Base-by-base conservation (phyloP, 1,140 invertebrate species). In the Lanistes nyassanus region DNA sequence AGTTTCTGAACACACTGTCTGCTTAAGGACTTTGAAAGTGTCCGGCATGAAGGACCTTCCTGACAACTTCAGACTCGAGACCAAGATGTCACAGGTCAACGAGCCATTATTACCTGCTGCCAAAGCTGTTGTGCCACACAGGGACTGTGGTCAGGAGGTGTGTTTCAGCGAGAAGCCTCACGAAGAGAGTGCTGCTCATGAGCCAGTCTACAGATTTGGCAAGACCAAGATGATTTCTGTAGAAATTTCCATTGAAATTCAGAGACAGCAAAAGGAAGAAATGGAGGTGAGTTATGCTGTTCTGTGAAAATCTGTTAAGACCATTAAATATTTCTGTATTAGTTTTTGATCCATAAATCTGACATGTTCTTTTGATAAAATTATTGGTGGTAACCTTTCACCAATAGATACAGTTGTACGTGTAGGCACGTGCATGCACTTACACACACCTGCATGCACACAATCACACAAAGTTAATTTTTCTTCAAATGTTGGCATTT, bases 21-120 rank as follows among this genome's bases (percentile, higher is more conserved):
- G 23, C 51, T 73, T 55, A 51, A 78, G 77, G 31, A 51, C 68
- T 26, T 73, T 78, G 37, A 75, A 72, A 53, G 75, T 75, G 31
- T 39, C 56, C 56, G 36, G 58, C n/a, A 34, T 75, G 7, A 31
- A 75, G 19, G 67, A 75, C 55, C 70, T 75, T 31, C 74, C 77
- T 39, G 36, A 69, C 13, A 36, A 75, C 5, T 72, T 66, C 36
- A 69, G 34, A 21, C n/a, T 2, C n/a, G 69, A 70, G n/a, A 55
- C 21, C 26, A 66, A 36, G 3, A 3, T 51, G 6, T 47, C 66
- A 9, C 5, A 42, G 9, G 39, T n/a, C 16, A 42, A 21, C 0
- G n/a, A 37, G 5, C 42, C 42, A 6, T 47, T 16, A 37, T 53
- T 42, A 39, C 5, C 23, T 7, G n/a, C 26, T 13, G 51, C 26